Evolutionary conservation across 2,797 vertebrate genomes (phyloP).

Genomic region (Pipistrellus pygmaeus): DNA sequence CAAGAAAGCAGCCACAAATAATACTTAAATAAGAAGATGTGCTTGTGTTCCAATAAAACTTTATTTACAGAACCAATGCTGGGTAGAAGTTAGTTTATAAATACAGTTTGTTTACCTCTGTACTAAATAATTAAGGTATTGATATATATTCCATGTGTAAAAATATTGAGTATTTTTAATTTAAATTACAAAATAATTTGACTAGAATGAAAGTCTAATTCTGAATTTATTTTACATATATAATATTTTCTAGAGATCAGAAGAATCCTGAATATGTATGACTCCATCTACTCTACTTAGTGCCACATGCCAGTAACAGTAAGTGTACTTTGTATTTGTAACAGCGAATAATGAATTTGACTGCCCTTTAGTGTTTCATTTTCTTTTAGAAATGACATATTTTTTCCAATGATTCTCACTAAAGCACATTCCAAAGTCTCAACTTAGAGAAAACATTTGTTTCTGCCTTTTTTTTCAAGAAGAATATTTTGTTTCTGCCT

Average conservation of each 20-base stretch:
- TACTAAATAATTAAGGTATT: neutral
- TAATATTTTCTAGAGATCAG: neutral
- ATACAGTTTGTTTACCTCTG: neutral
- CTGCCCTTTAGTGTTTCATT: neutral
- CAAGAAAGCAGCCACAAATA: neutral
- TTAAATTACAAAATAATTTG: neutral
- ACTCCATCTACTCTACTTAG: neutral
- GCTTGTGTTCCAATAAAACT: neutral
- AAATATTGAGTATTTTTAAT: neutral
- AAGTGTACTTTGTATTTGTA: neutral
- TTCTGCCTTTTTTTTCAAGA: neutral
- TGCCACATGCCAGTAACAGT: neutral
- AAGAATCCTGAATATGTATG: neutral
- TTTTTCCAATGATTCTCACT: neutral
- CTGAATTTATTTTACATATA: neutral
- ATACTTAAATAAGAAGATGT: neutral
- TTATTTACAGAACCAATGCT: neutral
- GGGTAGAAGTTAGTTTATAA: neutral
- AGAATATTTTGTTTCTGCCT: neutral
- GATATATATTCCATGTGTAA: neutral
- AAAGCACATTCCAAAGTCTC: neutral
- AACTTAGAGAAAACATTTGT: neutral
- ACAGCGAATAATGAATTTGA: neutral
- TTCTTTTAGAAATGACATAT: neutral
- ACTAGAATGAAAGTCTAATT: neutral